Evolutionary conservation across 2,888 invertebrate species (phyloP).

Genomic region (Pseudococcus viburni): DNA sequence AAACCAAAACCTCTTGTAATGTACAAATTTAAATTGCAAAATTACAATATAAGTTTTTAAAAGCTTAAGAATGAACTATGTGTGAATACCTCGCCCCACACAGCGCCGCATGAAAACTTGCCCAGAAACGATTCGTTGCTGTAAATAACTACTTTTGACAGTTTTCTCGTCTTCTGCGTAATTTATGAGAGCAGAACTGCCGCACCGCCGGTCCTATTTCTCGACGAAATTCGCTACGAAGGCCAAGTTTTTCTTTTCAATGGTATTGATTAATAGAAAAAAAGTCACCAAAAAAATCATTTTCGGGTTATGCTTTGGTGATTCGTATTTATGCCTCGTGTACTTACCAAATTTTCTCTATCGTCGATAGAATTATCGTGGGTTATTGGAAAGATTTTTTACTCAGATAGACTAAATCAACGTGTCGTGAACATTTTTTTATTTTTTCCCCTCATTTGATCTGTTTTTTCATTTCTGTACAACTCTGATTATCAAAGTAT

Average conservation of each 20-base stretch:
- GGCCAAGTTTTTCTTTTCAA: constrained; percentile 21
- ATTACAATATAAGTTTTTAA: constrained; percentile 31
- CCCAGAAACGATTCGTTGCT: constrained; percentile 23
- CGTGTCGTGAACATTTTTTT: neutral
- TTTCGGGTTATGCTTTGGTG: constrained; percentile 9
- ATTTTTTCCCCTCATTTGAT: neutral
- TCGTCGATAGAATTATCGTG: neutral
- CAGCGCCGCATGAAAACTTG: neutral
- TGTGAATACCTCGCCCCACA: neutral
- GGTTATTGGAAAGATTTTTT: neutral
- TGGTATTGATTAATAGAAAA: neutral
- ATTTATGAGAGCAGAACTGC: neutral
- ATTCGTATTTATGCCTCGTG: neutral
- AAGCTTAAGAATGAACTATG: constrained; percentile 35
- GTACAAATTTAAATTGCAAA: constrained; percentile 12
- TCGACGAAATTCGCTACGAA: neutral
- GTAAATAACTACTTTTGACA: constrained; percentile 35
- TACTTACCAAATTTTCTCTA: neutral
- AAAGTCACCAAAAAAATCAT: constrained; percentile 1
- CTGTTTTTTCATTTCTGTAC: no score
- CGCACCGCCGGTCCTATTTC: constrained; percentile 15
- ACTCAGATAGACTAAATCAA: neutral
- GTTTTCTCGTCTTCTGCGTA: neutral
- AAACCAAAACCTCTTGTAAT: neutral
- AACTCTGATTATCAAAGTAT: no score